A percentile compares a stretch with the other conserved stretches of the same genome.
These are phyloP conservation scores for Zhuqinia jingwanae DNA, from an alignment of 2,888 invertebrate species.

Conservation along the genomic window DNA sequence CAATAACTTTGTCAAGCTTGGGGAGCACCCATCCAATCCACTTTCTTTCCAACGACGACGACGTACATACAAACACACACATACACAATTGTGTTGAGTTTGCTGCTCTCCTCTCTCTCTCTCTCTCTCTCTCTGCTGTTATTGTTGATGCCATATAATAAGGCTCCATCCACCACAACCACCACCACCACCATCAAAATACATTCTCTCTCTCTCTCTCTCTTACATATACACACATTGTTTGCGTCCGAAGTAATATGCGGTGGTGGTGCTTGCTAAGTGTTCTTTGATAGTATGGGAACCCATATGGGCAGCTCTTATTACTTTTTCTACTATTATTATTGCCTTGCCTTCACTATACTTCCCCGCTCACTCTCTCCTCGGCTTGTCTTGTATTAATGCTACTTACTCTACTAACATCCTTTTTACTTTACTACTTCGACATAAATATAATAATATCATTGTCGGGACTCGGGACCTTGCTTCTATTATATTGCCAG, in stretches of 20 bases:
- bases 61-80: conserved; percentile 46
- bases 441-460: conserved; percentile 56
- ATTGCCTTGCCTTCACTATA: conserved; percentile 53
- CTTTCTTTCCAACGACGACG: conserved; percentile 57
- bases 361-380: conserved; percentile 45
- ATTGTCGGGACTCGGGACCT: conserved; percentile 39
- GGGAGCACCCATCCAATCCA: conserved; percentile 71
- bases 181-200: neutral
- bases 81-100: conserved; percentile 64
- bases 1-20: conserved; percentile 72
- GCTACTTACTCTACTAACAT: conserved; percentile 24
- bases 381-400: conserved; percentile 6
- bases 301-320: conserved; percentile 69
- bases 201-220: conserved; percentile 35
- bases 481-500: neutral
- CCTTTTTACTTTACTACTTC: conserved; percentile 45
- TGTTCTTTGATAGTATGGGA: conserved; percentile 71
- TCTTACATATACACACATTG: conserved; percentile 41
- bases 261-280: conserved; percentile 57
- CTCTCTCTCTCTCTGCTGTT: conserved; percentile 32
- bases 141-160: conserved; percentile 47
- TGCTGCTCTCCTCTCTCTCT: conserved; percentile 35
- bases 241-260: conserved; percentile 51
- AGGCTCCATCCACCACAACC: conserved; percentile 13
- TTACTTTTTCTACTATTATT: conserved; percentile 69